Conservation (phyloP, 2,888 invertebrate species). For the Anarsia innoxiella region DNA sequence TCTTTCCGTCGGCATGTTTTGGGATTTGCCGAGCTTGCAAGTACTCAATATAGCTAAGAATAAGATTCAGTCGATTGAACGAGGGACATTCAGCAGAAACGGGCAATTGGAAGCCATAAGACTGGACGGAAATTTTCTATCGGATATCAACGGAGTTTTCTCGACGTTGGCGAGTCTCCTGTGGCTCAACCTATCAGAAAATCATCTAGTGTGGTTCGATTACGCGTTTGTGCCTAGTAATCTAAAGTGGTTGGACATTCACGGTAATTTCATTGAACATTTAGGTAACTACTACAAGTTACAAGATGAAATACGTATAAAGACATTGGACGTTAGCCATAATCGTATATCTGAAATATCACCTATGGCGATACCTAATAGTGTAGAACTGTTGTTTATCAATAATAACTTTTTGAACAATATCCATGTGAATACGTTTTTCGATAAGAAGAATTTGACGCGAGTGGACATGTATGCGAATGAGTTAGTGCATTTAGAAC, state of each 20-base stretch:
- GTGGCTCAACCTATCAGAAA: slow-evolving; percentile 92
- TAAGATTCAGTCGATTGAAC: slow-evolving; percentile 88
- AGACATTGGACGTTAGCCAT: slow-evolving; percentile 91
- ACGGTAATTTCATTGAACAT: slow-evolving; percentile 91
- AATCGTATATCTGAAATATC: slow-evolving; percentile 89
- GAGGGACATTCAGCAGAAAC: slow-evolving; percentile 89
- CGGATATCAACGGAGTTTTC: slow-evolving; percentile 93
- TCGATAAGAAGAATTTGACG: slow-evolving; percentile 87
- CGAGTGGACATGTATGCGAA: slow-evolving; percentile 94
- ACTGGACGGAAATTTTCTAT: slow-evolving; percentile 90
- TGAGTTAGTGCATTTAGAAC: slow-evolving; percentile 86
- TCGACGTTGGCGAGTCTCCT: slow-evolving; percentile 88
- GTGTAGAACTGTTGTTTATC: slow-evolving; percentile 90
- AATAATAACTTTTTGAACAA: slow-evolving; percentile 90
- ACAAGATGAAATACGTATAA: slow-evolving; percentile 86
- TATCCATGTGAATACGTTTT: slow-evolving; percentile 89
- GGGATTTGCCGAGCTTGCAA: slow-evolving; percentile 88
- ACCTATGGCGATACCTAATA: slow-evolving; percentile 90
- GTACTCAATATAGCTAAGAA: slow-evolving; percentile 93
- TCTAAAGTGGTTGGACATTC: slow-evolving; percentile 92
- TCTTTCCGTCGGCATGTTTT: slow-evolving; percentile 89
- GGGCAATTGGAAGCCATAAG: slow-evolving; percentile 89
- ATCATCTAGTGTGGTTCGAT: slow-evolving; percentile 94
- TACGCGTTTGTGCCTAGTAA: slow-evolving; percentile 93
- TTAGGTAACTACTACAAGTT: slow-evolving; percentile 92